These are phyloP conservation scores for Eubasilissa splendida DNA, from an alignment of 2,888 invertebrate species.

Conservation along the genomic window DNA sequence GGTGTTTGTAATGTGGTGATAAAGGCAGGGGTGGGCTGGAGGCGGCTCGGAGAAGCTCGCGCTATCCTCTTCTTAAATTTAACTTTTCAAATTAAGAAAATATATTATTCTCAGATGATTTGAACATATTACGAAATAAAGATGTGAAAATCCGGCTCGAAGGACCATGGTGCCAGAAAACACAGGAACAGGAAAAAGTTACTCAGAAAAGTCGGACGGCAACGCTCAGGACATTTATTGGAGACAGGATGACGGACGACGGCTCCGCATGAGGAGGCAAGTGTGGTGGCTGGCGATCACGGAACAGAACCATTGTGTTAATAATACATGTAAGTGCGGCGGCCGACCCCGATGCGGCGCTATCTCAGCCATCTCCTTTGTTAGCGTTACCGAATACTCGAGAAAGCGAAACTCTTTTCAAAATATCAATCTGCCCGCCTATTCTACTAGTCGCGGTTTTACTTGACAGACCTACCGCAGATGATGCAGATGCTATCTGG, in stretches of 20 bases:
- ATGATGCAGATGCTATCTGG: neutral
- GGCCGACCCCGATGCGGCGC: slow-evolving; percentile 3
- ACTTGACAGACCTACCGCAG: neutral
- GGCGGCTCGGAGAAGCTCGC: too few species aligned
- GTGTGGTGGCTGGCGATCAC: neutral
- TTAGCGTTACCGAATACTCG: neutral
- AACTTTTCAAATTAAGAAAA: too few species aligned
- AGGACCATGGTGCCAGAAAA: too few species aligned
- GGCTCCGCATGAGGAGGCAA: slow-evolving; percentile 11
- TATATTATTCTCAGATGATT: too few species aligned
- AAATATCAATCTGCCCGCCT: slow-evolving; percentile 3
- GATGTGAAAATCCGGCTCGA: too few species aligned
- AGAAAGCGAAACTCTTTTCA: slow-evolving; percentile 17
- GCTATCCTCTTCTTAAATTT: too few species aligned
- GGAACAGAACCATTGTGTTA: slow-evolving; percentile 16
- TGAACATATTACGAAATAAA: too few species aligned
- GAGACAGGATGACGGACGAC: neutral
- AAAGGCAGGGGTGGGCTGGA: too few species aligned
- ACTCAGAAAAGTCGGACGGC: too few species aligned
- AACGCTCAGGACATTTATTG: too few species aligned
- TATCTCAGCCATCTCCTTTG: slow-evolving; percentile 12
- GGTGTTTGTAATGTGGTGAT: too few species aligned
- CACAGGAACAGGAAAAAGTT: too few species aligned
- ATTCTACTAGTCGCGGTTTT: neutral
- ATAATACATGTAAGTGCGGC: slow-evolving; percentile 11